phyloP scores from a whole-genome alignment of 2,113 vertebrate species.

The Phodopus roborovskii region DNA sequence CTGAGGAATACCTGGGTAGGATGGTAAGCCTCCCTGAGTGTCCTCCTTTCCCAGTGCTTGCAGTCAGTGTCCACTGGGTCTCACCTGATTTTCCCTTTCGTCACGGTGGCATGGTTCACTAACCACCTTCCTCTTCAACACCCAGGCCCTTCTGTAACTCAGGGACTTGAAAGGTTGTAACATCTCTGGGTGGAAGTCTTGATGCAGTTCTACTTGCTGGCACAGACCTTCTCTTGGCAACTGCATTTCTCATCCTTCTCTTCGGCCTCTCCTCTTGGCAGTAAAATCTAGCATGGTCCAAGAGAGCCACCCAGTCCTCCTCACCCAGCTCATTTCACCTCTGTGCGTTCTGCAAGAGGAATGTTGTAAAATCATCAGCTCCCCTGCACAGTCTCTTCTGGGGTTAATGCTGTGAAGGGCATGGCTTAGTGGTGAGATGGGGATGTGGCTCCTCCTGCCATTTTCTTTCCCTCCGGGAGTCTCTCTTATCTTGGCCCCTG shows the following conservation, averaged over 20 bases:
- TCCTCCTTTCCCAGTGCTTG: neutral
- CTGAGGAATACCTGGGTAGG: rapidly evolving
- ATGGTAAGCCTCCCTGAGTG: neutral
- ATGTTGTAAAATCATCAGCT: neutral
- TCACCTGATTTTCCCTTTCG: neutral
- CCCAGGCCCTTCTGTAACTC: neutral
- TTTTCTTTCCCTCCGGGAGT: neutral
- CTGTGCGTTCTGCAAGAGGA: neutral
- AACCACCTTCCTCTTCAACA: neutral
- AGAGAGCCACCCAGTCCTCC: neutral
- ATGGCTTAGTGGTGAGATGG: rapidly evolving
- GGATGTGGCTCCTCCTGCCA: neutral
- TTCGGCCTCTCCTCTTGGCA: neutral
- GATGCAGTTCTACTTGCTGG: neutral
- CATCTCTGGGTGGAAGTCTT: neutral
- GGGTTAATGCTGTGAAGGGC: too few species aligned
- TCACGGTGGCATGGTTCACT: neutral
- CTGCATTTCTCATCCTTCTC: neutral
- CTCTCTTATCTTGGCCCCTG: neutral
- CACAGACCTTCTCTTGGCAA: rapidly evolving
- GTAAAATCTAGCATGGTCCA: neutral
- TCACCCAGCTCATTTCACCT: neutral
- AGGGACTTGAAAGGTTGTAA: neutral
- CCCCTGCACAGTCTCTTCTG: too few species aligned
- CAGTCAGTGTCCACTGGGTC: neutral